A percentile compares a stretch with the other conserved stretches of the same genome.
These are phyloP conservation scores for Ectemnius continuus DNA, from an alignment of 2,888 invertebrate species.

Conservation along the genomic window DNA sequence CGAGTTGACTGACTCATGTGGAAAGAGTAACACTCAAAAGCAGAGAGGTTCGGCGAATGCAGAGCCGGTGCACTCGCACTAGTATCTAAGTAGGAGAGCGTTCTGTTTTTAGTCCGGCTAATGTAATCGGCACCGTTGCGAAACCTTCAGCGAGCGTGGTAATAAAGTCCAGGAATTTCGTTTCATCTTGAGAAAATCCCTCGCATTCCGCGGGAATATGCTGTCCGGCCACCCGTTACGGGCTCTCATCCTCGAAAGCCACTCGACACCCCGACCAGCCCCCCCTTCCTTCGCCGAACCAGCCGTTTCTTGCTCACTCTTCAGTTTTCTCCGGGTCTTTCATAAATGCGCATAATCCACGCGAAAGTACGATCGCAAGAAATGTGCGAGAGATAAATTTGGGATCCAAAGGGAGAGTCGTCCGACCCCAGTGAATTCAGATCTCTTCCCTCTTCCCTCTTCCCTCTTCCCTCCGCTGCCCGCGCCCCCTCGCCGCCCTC, in stretches of 20 bases:
- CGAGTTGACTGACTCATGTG: no score
- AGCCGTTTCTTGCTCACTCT: neutral
- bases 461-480: no score
- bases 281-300: slow-evolving; percentile 2
- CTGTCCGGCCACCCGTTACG: slow-evolving; percentile 36
- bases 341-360: slow-evolving; percentile 51
- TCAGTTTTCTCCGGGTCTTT: slow-evolving; percentile 15
- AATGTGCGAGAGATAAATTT: slow-evolving; percentile 49
- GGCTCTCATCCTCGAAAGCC: slow-evolving; percentile 35
- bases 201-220: slow-evolving; percentile 41
- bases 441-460: neutral
- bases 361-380: slow-evolving; percentile 39
- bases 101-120: neutral
- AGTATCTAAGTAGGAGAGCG: neutral
- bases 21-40: no score
- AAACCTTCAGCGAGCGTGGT: slow-evolving; percentile 11
- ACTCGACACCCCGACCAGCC: slow-evolving; percentile 28
- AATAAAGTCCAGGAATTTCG: slow-evolving; percentile 42
- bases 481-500: no score
- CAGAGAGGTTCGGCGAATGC: no score
- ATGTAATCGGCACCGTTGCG: slow-evolving; percentile 22
- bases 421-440: slow-evolving; percentile 12
- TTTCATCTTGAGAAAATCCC: slow-evolving; percentile 38
- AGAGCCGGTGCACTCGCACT: no score
- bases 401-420: neutral